Percentiles rank a stretch among this genome's conserved stretches.
Evolutionary conservation across 2,888 invertebrate genomes (phyloP).

Genomic region (Agonopterix arenella): DNA sequence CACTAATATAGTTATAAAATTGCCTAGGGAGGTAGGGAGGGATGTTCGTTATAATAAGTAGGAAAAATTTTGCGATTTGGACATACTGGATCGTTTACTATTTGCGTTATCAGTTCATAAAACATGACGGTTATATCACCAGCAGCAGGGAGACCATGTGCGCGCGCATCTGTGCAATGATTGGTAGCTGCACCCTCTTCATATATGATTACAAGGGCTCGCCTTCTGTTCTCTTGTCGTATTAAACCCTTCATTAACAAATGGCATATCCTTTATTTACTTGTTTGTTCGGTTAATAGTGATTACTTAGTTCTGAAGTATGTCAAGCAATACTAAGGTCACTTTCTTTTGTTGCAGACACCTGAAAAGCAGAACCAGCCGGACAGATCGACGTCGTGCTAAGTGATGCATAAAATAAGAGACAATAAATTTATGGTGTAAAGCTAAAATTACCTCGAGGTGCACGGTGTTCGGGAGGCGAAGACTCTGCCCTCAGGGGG

Average conservation of each 20-base stretch:
- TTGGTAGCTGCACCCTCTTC: conserved; percentile 42
- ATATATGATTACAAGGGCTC: conserved; percentile 31
- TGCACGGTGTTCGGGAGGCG: conserved; percentile 26
- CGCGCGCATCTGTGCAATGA: conserved; percentile 61
- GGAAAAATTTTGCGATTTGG: conserved; percentile 10
- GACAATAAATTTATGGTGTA: conserved; percentile 65
- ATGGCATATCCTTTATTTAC: conserved; percentile 12
- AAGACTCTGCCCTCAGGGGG: conserved; percentile 15
- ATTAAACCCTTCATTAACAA: conserved; percentile 23
- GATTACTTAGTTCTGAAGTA: not conserved
- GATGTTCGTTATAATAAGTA: conserved; percentile 7
- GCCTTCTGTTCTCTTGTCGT: conserved; percentile 34
- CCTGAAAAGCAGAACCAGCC: conserved; percentile 79
- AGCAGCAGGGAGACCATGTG: conserved; percentile 37
- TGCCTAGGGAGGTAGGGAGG: no score
- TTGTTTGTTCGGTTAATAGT: not conserved
- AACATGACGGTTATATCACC: conserved; percentile 20
- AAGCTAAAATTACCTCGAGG: conserved; percentile 55
- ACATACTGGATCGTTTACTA: conserved; percentile 7
- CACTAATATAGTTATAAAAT: conserved; percentile 31
- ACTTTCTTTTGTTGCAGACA: conserved; percentile 76
- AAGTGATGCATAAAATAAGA: conserved; percentile 47
- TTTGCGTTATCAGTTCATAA: conserved; percentile 24
- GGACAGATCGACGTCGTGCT: conserved; percentile 69
- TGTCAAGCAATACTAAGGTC: conserved; percentile 24